Conservation (phyloP, 2,113 vertebrate genomes). For the Sclerurus mexicanus region DNA sequence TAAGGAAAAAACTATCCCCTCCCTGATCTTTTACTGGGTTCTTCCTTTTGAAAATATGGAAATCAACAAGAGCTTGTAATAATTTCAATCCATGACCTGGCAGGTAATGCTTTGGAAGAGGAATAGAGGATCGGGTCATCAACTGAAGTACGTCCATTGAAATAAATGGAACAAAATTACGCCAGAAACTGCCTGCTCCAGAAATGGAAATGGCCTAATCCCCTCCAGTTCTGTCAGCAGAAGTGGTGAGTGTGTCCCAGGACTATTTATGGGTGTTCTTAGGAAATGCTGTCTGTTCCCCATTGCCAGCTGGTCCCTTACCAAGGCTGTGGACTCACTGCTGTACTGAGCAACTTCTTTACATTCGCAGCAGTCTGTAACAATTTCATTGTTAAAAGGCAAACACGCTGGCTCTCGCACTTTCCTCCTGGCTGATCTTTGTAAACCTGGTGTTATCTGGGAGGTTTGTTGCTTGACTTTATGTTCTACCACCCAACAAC, state of each 20-base stretch:
- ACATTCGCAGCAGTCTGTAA: background rate
- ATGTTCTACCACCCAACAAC: background rate
- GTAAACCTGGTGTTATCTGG: background rate
- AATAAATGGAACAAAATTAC: background rate
- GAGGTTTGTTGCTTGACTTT: background rate
- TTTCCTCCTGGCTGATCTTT: background rate
- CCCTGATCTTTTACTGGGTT: background rate
- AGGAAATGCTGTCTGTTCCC: background rate
- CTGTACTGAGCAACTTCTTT: background rate
- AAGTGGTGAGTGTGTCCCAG: background rate
- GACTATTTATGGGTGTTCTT: background rate
- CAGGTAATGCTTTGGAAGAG: slow-evolving; percentile 25
- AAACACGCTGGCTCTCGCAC: fast-evolving
- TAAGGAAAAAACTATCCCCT: slow-evolving; percentile 60
- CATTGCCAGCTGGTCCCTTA: background rate
- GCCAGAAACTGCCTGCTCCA: background rate
- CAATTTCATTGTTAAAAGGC: background rate
- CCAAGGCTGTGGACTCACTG: background rate
- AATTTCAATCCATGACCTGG: slow-evolving; percentile 14
- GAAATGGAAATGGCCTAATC: background rate
- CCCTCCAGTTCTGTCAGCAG: background rate
- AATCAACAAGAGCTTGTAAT: background rate
- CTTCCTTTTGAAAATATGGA: slow-evolving; percentile 58
- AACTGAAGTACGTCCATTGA: background rate
- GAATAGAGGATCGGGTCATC: slow-evolving; percentile 27